Base-by-base conservation (phyloP, 2,113 vertebrate genomes). In the Ornithorhynchus anatinus region DNA sequence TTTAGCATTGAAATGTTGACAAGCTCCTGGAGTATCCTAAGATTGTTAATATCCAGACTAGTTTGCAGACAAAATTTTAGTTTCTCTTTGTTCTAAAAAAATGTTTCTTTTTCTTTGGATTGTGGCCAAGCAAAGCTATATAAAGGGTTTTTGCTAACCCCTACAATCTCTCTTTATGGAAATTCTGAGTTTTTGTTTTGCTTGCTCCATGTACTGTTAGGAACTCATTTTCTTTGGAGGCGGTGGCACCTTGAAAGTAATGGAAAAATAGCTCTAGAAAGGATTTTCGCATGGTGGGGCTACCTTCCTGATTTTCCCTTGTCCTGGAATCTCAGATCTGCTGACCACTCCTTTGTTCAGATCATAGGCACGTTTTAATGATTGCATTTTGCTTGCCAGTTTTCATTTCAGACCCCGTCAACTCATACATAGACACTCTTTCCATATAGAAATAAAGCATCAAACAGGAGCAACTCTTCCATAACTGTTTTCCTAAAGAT, bases 1-100 rank as follows among this genome's bases (percentile, higher is more conserved):
- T 12, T 10, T 32, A 14, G 2, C 1, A 5, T 56, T 15, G 14
- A 10, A 3, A 6, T 0, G 0, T 11, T 1, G 4, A 1, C 37
- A 12, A 2, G 39, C 23, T 10, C 2, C n/a, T 8, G 13, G 27
- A 2, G 14, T 33, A 37, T 22, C 32, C 1, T 13, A 16, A 1
- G 2, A 7, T n/a, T 6, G 20, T 1, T 16, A 15, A 1, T 11
- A 15, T 20, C 5, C 3, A 14, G 7, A 7, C 16, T 14, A 4
- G 33, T 4, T 14, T 23, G 25, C 37, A n/a, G 17, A 10, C 15
- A n/a, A 14, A 6, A 43, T 10, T 4, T 48, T 32, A 3, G 39
- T 8, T 4, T 5, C 5, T 9, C 14, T 29, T 57, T 1, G 2
- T 4, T 25, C 31, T 31, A 9, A 11, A 20, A 9, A 11, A n/a